Evolutionary conservation across 1,140 invertebrate species (phyloP), one percentile per base, ranked within the genome.

Genomic region (Ostrea denselamellosa): DNA sequence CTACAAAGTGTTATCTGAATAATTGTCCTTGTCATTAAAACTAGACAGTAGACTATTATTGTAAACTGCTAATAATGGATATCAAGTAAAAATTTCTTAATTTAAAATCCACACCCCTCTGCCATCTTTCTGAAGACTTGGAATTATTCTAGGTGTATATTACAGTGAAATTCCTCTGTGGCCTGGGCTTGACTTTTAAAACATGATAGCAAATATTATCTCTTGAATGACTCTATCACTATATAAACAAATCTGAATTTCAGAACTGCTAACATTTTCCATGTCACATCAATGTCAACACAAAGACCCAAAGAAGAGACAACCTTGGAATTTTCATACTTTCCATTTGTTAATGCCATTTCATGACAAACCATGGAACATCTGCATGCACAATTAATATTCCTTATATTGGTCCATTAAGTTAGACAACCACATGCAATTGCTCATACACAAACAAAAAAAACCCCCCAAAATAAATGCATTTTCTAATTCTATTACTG

Each of bases 141-240:
- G 22, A 77, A 77, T 77, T 14, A 62, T 34, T 25, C 25, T 28
- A 25, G 22, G 25, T 77, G 34, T 25, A 77, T 28, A 14, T 77
- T 34, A 25, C 28, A 77, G 8, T 17, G 14, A 34, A 77, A 77
- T 77, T 77, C 68, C 68, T 77, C 14, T 14, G 68, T 77, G 28
- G 68, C 28, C 68, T 77, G 68, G 68, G 10, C 8, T 34, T 77
- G 25, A 77, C 68, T 77, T 77, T 77, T 77, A 77, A 77, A 77
- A 14, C 25, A 77, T 28, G 68, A 77, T 25, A 34, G 25, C 68
- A 77, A 77, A 77, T 34, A 77, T 77, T 77, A 77, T 77, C 68
- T 77, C 68, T 77, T 77, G 10, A 77, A 77, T 77, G 68, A 25
- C 68, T 77, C 68, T 77, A 77, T 77, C 68, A 77, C 68, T 77